These are phyloP conservation scores for Nannobrachium achirus DNA, from an alignment of 2,113 vertebrate genomes.

Conservation along the genomic window DNA sequence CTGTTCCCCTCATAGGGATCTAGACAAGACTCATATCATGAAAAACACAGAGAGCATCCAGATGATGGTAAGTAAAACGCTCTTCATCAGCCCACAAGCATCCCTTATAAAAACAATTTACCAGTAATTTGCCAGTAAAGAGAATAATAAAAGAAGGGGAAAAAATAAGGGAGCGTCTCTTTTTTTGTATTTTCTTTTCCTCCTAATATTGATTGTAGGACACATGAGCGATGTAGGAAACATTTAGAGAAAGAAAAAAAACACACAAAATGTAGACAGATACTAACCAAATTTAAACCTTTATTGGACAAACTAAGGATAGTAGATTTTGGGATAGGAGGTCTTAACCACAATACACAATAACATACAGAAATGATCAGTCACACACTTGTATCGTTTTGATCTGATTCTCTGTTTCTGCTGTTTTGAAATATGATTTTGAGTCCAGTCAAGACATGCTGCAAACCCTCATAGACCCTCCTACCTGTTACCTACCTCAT, in stretches of 20 bases:
- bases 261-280: no score
- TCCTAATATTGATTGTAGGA: no score
- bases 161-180: background rate
- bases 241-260: no score
- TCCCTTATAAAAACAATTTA: slow-evolving; percentile 12
- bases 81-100: slow-evolving; percentile 22
- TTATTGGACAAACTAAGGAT: no score
- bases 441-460: slow-evolving; percentile 57
- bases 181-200: background rate
- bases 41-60: slow-evolving; percentile 93
- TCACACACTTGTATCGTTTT: slow-evolving; percentile 30
- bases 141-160: background rate
- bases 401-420: slow-evolving; percentile 45
- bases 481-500: slow-evolving; percentile 51
- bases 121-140: background rate
- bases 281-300: no score
- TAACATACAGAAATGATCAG: slow-evolving; percentile 29
- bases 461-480: slow-evolving; percentile 33
- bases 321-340: no score
- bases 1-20: slow-evolving; percentile 78
- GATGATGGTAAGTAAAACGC: slow-evolving; percentile 89
- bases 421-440: slow-evolving; percentile 39
- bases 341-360: no score
- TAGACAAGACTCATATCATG: slow-evolving; percentile 94
- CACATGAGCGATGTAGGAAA: no score